Percentiles rank a stretch among this genome's conserved stretches.
These are phyloP conservation scores for Hippasteria phrygiana DNA, from an alignment of 53 echinoderm and acorn worm genomes.

Conservation along the genomic window DNA sequence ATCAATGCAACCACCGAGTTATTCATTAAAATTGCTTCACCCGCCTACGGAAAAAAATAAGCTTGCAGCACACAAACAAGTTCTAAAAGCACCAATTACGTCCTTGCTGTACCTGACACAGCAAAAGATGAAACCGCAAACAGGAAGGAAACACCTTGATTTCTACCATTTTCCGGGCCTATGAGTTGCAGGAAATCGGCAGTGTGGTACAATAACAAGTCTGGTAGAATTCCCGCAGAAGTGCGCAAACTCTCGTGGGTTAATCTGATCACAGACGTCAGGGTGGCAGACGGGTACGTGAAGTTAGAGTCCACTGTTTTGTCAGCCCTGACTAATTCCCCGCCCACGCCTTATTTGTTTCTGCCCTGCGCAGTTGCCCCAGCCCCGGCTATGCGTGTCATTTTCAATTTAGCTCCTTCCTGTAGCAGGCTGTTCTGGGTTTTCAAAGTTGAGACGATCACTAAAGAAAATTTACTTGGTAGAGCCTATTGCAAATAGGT, in stretches of 20 bases:
- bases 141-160: neutral
- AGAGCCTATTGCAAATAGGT: too few relatives aligned
- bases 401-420: neutral
- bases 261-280: neutral
- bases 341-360: neutral
- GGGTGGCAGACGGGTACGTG: neutral
- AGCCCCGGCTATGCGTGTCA: neutral
- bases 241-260: neutral
- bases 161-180: neutral
- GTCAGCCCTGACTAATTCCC: neutral
- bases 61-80: neutral
- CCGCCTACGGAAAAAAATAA: too few relatives aligned
- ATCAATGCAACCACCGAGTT: too few relatives aligned
- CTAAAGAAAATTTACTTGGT: too few relatives aligned
- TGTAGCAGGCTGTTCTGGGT: too few relatives aligned
- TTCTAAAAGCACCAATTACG: neutral
- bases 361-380: neutral
- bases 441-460: too few relatives aligned
- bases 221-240: neutral
- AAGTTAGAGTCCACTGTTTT: neutral
- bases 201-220: neutral
- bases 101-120: neutral
- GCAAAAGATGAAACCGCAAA: neutral
- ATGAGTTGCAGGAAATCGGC: neutral
- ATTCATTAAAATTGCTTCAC: too few relatives aligned